Evolutionary conservation across 2,113 vertebrate genomes (phyloP), one percentile per base, ranked within the genome.

Genomic region (Anhinga anhinga): DNA sequence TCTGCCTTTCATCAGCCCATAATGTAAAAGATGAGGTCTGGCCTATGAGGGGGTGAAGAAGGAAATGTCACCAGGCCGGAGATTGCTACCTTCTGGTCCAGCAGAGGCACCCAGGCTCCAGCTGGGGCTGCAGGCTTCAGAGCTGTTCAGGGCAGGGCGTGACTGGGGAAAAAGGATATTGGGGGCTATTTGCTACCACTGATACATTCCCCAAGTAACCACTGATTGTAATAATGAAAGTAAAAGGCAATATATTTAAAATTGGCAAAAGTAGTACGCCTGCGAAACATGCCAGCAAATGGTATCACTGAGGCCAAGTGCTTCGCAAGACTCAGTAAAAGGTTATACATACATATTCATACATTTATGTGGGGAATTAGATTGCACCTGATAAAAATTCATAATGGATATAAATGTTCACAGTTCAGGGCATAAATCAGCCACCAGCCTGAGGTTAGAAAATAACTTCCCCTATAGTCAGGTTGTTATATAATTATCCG

Each of bases 321-420:
- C 74, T 88, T 91, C 82, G 55, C 58, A 77, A 66, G 71, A 94
- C 86, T 95, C 90, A 77, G 63, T 77, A 88, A 91, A 95, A 95
- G 94, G 93, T 96, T 96, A 96, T 91, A 81, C 90, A 91, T 84
- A 96, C 84, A 93, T 95, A 93, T 95, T 88, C 86, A 96, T 94
- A 90, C 82, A 91, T 95, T 93, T 95, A 86, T 88, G 72, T 3
- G 9, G 67, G 78, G 76, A 95, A 92, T 92, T 95, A 97, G 90
- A 90, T 95, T 86, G 81, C 63, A 62, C 47, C 65, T 65, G 76
- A 93, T 94, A 92, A 96, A 96, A 96, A 96, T 86, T 96, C 83
- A 79, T 94, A 96, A 97, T 82, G 81, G 84, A 96, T 93, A 93
- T 91, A 96, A 96, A 94, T 92, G 92, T 91, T 96, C 96, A 62